Evolutionary conservation across 2,797 vertebrate genomes (phyloP), one percentile per base, ranked within the genome.

Genomic region (Potorous gilbertii): DNA sequence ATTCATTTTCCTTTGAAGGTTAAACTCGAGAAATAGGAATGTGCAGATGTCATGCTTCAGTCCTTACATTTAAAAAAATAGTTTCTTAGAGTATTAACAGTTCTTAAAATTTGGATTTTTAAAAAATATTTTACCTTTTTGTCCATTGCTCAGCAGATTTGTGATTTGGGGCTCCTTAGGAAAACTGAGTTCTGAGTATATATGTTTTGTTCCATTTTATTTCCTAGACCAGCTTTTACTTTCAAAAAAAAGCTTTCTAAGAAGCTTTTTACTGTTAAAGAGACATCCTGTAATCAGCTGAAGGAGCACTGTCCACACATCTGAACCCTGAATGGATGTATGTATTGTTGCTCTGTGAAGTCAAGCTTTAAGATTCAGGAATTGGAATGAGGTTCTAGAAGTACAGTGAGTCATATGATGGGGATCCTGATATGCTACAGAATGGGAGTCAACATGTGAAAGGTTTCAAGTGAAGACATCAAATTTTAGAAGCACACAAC

Each of bases 241-340:
- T 52, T 52, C 52, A 52, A 52, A 52, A 52, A 52, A 93, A 29
- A 87, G 21, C 29, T 94, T 95, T 62, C 89, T 90, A 96, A 96
- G 96, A 92, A 87, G 66, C 52, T 96, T 13, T 96, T 66, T 11
- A 94, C 54, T 98, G 96, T 87, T 95, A 24, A 95, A 96, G 93
- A 92, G 52, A 24, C 89, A 87, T 97, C 97, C 28, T 81, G 18
- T 0, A 31, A 66, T 81, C 29, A 56, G 16, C 12, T 16, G 40
- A 55, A 87, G 74, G 62, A 54, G 74, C 34, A 55, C 34, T 6
- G 40, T n/a, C 90, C 66, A 81, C 57, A 91, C 56, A 94, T 91
- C 94, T 93, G 40, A 97, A 54, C 95, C 92, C 0, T 59, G 54
- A 55, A 54, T 92, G 1, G 52, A 87, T 29, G 54, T 27, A 50